Conservation (phyloP, 2,888 invertebrate species). For the Pristionchus entomophagus region DNA sequence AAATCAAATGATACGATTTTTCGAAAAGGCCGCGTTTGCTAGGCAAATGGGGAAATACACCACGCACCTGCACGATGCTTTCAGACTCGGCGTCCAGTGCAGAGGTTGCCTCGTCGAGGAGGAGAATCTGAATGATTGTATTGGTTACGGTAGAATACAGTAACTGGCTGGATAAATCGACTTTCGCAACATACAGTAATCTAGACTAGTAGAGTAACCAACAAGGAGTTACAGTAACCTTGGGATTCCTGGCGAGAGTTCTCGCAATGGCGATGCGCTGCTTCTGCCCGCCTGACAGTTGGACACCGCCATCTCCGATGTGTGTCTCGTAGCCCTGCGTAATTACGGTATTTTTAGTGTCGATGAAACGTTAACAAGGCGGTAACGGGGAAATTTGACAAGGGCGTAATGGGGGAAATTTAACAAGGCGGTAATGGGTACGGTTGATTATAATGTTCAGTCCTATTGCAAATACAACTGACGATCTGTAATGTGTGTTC, state of each 20-base stretch:
- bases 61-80: conserved; percentile 46
- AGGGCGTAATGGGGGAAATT: too few species aligned
- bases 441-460: too few species aligned
- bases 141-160: background rate
- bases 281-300: conserved; percentile 58
- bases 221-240: background rate
- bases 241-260: conserved; percentile 47
- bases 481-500: too few species aligned
- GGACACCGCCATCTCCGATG: conserved; percentile 60
- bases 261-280: conserved; percentile 54
- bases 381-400: too few species aligned
- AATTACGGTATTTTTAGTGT: background rate
- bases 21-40: too few species aligned
- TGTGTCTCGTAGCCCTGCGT: conserved; percentile 56
- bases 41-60: too few species aligned
- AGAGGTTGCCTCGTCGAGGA: conserved; percentile 44
- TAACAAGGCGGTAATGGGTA: too few species aligned
- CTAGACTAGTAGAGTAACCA: background rate
- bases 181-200: background rate
- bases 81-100: conserved; percentile 42
- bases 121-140: background rate
- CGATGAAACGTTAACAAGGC: too few species aligned
- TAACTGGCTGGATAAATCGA: too few species aligned
- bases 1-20: too few species aligned
- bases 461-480: too few species aligned